These are phyloP conservation scores for Syritta pipiens DNA, from an alignment of 2,888 invertebrate genomes.

Conservation along the genomic window DNA sequence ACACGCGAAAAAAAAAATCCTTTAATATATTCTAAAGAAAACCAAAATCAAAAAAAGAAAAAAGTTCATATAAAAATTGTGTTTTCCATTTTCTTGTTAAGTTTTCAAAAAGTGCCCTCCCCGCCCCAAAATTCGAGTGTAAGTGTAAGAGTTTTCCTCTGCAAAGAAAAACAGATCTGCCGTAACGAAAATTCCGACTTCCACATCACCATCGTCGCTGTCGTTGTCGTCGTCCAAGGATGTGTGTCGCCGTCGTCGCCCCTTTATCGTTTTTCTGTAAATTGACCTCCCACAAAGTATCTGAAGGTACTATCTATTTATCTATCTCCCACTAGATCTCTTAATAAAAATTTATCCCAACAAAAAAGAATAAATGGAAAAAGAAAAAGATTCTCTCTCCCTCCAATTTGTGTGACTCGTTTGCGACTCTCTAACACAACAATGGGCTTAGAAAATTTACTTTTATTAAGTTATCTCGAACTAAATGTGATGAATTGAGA, in stretches of 20 bases:
- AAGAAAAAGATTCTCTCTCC: neutral
- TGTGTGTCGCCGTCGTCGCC: conserved; percentile 17
- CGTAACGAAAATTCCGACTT: too few species aligned
- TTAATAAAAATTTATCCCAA: conserved; percentile 13
- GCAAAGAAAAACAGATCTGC: too few species aligned
- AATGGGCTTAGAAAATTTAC: conserved; percentile 6
- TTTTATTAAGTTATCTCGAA: conserved; percentile 59
- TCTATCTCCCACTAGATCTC: conserved; percentile 5
- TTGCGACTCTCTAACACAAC: too few species aligned
- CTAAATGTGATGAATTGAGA: conserved; percentile 45
- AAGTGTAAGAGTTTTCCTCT: too few species aligned
- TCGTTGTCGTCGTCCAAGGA: conserved; percentile 2
- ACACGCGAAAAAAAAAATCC: neutral
- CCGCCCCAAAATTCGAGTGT: too few species aligned
- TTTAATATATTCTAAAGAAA: conserved; percentile 26
- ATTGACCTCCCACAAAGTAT: conserved; percentile 51
- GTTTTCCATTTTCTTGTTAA: too few species aligned
- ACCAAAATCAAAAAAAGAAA: conserved; percentile 1
- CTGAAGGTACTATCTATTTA: conserved; percentile 45
- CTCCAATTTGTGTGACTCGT: too few species aligned
- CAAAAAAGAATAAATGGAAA: too few species aligned
- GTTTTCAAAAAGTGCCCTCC: too few species aligned
- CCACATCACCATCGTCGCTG: conserved; percentile 8
- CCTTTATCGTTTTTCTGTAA: conserved; percentile 10
- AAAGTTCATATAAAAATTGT: neutral